These are phyloP conservation scores for Halyomorpha halys DNA, from an alignment of 1,140 invertebrate genomes.

Conservation along the genomic window DNA sequence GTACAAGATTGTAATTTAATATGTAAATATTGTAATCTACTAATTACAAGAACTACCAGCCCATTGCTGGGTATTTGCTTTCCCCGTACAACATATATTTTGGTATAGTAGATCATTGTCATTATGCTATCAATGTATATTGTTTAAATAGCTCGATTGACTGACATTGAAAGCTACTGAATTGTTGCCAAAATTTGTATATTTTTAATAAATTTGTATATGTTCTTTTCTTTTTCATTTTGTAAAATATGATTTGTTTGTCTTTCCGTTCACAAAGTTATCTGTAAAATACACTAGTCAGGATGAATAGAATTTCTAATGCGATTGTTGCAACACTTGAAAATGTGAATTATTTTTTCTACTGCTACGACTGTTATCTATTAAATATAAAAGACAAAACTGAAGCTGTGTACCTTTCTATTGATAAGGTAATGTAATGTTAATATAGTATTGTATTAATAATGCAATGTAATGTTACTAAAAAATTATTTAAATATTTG, in stretches of 20 bases:
- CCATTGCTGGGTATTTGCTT: conserved; percentile 1
- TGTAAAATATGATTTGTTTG: conserved; percentile 16
- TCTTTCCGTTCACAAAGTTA: conserved; percentile 5
- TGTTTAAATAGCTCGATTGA: conserved; percentile 13
- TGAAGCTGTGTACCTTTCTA: too few relatives aligned
- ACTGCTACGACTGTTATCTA: too few relatives aligned
- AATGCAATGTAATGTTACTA: too few relatives aligned
- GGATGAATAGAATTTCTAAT: neutral
- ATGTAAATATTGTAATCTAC: conserved; percentile 14
- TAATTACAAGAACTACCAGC: neutral
- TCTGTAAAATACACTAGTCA: conserved; percentile 14
- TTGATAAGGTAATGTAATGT: too few relatives aligned
- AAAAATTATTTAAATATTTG: too few relatives aligned
- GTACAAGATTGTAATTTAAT: conserved; percentile 12
- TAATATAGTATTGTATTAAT: too few relatives aligned
- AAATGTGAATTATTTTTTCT: too few relatives aligned
- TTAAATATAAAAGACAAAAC: too few relatives aligned
- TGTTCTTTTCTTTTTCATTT: conserved; percentile 18
- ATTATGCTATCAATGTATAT: conserved; percentile 14
- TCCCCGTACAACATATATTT: neutral
- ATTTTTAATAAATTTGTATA: conserved; percentile 18
- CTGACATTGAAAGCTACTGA: conserved; percentile 19
- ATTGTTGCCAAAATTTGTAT: conserved; percentile 25
- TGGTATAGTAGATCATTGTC: neutral
- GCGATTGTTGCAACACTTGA: too few relatives aligned